Percentiles rank a stretch among this genome's conserved stretches.
phyloP scores from a whole-genome alignment of 2,113 vertebrate species.

The Limnothrissa miodon region DNA sequence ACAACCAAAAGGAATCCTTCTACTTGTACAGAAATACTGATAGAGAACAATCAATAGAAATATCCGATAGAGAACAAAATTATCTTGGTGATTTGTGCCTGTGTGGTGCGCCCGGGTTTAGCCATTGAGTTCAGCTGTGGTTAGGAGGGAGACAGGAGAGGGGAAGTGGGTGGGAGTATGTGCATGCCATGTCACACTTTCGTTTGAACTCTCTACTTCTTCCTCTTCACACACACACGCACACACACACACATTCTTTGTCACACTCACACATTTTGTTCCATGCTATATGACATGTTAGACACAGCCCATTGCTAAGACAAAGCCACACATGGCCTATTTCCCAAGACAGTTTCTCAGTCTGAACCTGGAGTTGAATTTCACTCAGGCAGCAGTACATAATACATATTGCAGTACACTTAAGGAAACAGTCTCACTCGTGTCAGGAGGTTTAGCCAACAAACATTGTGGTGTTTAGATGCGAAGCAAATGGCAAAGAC shows the following conservation, averaged over 20 bases:
- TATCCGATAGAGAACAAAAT: no score
- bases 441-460: not conserved
- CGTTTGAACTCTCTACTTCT: not conserved
- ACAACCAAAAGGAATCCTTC: not conserved
- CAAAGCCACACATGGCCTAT: not conserved
- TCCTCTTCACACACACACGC: not conserved
- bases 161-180: conserved; percentile 15
- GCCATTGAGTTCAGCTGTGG: conserved; percentile 30
- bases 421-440: not conserved
- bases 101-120: conserved; percentile 27
- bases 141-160: conserved; percentile 29
- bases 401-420: not conserved
- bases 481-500: not conserved
- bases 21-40: not conserved
- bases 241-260: not conserved
- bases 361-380: not conserved
- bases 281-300: no score
- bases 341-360: not conserved
- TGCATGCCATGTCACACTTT: not conserved
- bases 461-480: not conserved
- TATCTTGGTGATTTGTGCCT: not conserved
- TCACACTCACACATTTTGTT: no score
- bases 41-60: not conserved
- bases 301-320: not conserved
- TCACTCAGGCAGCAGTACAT: not conserved